Conservation (phyloP, 2,113 vertebrate genomes). For the Proteles cristata region DNA sequence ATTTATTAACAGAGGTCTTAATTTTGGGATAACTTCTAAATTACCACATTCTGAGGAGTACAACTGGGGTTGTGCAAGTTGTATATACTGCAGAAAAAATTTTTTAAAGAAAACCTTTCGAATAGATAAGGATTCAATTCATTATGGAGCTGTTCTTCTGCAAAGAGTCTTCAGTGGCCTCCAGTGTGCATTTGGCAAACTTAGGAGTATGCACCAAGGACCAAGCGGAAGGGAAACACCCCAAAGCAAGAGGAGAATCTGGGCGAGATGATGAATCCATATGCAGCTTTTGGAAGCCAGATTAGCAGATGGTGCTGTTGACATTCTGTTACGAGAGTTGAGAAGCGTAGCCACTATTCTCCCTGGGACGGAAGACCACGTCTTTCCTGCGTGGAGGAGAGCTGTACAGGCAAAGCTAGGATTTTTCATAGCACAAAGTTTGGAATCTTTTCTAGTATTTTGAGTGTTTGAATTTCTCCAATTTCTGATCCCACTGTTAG, state of each 20-base stretch:
- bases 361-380: not conserved
- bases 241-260: conserved; percentile 23
- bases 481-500: not conserved
- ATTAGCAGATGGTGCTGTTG: conserved; percentile 32
- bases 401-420: not conserved
- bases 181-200: not conserved
- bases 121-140: not conserved
- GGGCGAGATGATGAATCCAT: not conserved
- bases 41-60: not conserved
- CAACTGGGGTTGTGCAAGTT: not conserved
- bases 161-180: not conserved
- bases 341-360: not conserved
- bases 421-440: not conserved
- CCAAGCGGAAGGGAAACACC: not conserved
- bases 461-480: not conserved
- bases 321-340: not conserved
- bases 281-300: not conserved
- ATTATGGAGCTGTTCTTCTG: not conserved
- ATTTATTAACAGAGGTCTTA: conserved; percentile 36
- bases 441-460: conserved; percentile 37
- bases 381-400: not conserved
- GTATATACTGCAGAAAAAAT: not conserved
- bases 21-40: conserved; percentile 44
- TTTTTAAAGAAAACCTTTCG: not conserved
- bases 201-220: not conserved